Evolutionary conservation across 2,113 vertebrate species (phyloP), one percentile per base, ranked within the genome.

Genomic region (Cyanistes caeruleus): DNA sequence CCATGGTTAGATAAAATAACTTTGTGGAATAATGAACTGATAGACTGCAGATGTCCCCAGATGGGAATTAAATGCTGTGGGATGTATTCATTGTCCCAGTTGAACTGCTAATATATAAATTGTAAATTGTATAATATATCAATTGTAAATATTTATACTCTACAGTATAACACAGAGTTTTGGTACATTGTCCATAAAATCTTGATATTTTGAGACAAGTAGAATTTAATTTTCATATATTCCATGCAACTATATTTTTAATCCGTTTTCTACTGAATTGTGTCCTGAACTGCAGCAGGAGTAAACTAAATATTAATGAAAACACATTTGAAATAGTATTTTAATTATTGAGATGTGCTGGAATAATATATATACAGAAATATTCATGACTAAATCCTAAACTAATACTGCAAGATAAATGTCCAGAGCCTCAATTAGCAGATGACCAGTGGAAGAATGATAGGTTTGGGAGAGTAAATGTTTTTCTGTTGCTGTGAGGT

Each of bases 231-330:
- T 94, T 91, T 93, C 31, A 58, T 79, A 9, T 82, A 65, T 93
- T 93, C 89, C n/a, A 43, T 87, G 59, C 52, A 84, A n/a, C 85
- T 80, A 5, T 74, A 58, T 89, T 84, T 93, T 85, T 72, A 82
- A 87, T 87, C 63, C 24, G 9, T 72, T 87, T 89, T 64, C 16
- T 39, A 53, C 28, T 68, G 58, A 59, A 43, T 43, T 84, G n/a
- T 67, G 25, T 63, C 58, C 65, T 77, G 80, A 96, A 64, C 62
- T 85, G 64, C 51, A 46, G 83, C 59, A 60, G 37, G 8, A 87
- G 18, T 75, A 65, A 93, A 82, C 64, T 67, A 87, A 94, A 81
- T 84, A 77, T 70, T 84, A 89, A 83, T 70, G 74, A 72, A 91
- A 94, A 81, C n/a, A 75, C 8, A 48, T 84, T 89, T 74, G 43